A percentile compares a stretch with the other conserved stretches of the same genome.
These are phyloP conservation scores for Ophraella communa DNA, from an alignment of 2,888 invertebrate species.

Conservation along the genomic window DNA sequence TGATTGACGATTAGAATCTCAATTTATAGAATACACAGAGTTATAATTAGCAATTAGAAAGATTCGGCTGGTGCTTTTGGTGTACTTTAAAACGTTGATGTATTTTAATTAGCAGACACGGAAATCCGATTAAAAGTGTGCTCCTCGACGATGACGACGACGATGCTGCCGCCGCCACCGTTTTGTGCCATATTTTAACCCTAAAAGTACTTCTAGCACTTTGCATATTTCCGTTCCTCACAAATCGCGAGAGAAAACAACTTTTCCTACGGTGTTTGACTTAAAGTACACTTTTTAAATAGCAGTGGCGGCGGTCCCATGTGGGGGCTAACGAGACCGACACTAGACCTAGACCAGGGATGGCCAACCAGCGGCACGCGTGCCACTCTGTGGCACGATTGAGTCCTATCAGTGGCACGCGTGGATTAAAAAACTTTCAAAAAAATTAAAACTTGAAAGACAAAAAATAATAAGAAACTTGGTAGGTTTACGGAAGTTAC, in stretches of 20 bases:
- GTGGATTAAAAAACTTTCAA: too few relatives aligned
- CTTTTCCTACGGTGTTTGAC: slow-evolving; percentile 48
- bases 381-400: too few relatives aligned
- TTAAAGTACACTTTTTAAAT: slow-evolving; percentile 39
- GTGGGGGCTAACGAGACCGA: too few relatives aligned
- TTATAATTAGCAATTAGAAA: slow-evolving; percentile 62
- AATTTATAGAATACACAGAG: slow-evolving; percentile 62
- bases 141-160: slow-evolving; percentile 40
- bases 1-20: slow-evolving; percentile 61
- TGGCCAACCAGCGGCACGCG: too few relatives aligned
- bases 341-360: too few relatives aligned
- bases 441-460: too few relatives aligned
- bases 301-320: slow-evolving; percentile 19
- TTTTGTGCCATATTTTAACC: slow-evolving; percentile 57
- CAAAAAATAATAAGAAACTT: too few relatives aligned
- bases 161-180: too few relatives aligned
- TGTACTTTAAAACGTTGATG: slow-evolving; percentile 57
- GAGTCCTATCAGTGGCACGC: too few relatives aligned
- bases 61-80: slow-evolving; percentile 52
- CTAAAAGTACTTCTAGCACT: slow-evolving; percentile 57
- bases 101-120: slow-evolving; percentile 60
- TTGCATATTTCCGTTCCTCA: slow-evolving; percentile 56
- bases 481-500: too few relatives aligned
- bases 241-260: slow-evolving; percentile 37
- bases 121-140: slow-evolving; percentile 60